phyloP scores from a whole-genome alignment of 1,140 invertebrate genomes.

The Oryzaephilus surinamensis region DNA sequence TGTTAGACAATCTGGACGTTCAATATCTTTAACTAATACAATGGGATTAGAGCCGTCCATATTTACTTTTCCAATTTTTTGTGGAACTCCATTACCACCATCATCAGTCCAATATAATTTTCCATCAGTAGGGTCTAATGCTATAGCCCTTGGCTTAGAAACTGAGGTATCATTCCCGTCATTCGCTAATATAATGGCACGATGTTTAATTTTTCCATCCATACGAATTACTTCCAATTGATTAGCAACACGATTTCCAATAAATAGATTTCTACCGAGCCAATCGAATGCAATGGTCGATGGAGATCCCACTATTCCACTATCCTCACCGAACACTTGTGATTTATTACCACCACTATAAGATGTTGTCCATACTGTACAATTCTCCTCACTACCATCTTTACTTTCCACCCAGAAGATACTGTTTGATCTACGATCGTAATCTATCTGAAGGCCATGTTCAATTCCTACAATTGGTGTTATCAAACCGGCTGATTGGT shows the following conservation, averaged over 20 bases:
- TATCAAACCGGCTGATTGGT: constrained; percentile 63
- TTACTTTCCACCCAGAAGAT: constrained; percentile 79
- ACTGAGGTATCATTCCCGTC: constrained; percentile 80
- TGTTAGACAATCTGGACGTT: constrained; percentile 70
- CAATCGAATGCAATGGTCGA: constrained; percentile 91
- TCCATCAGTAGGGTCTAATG: constrained; percentile 80
- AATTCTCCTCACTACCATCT: constrained; percentile 60
- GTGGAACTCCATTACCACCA: constrained; percentile 79
- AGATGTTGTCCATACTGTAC: constrained; percentile 74
- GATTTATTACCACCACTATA: constrained; percentile 81
- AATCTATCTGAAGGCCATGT: constrained; percentile 82
- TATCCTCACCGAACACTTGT: constrained; percentile 66
- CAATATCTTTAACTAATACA: constrained; percentile 53
- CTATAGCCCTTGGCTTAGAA: constrained; percentile 76
- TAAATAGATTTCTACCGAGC: constrained; percentile 89
- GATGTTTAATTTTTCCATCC: constrained; percentile 71
- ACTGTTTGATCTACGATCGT: constrained; percentile 70
- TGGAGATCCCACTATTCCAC: constrained; percentile 80
- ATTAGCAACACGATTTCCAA: constrained; percentile 83
- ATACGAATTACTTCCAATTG: constrained; percentile 88
- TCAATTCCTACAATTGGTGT: constrained; percentile 86
- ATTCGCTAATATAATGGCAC: constrained; percentile 84
- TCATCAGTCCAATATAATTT: constrained; percentile 94
- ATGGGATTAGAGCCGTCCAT: constrained; percentile 84
- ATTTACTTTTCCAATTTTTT: constrained; percentile 84